A percentile compares a stretch with the other conserved stretches of the same genome.
These are phyloP conservation scores for Sebastes ruberrimus DNA, from an alignment of 2,797 vertebrate genomes.

Conservation along the genomic window DNA sequence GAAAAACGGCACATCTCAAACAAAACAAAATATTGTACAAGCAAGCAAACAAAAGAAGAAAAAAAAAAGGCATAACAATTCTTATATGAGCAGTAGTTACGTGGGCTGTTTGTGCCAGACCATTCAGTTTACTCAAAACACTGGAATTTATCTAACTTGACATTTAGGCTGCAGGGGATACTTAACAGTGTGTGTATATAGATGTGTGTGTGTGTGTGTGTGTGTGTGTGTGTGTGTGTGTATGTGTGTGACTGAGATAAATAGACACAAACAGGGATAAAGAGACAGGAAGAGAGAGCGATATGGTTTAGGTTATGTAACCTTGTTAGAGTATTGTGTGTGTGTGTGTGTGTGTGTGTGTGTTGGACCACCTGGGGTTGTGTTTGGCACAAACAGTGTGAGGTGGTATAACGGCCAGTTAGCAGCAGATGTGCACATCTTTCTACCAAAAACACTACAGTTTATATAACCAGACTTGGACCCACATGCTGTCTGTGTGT, in stretches of 20 bases:
- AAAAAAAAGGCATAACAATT: neutral
- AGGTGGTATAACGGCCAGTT: conserved; percentile 48
- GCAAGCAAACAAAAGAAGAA: neutral
- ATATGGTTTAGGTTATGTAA: conserved; percentile 42
- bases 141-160: conserved; percentile 43
- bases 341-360: conserved; percentile 10
- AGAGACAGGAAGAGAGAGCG: conserved; percentile 8
- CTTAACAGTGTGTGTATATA: neutral
- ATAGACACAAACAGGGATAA: conserved; percentile 11
- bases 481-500: conserved; percentile 19
- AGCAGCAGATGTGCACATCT: conserved; percentile 56
- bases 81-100: neutral
- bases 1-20: neutral
- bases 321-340: conserved; percentile 26
- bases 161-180: conserved; percentile 26
- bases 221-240: neutral
- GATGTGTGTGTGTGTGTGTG: neutral
- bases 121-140: conserved; percentile 42
- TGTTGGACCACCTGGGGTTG: conserved; percentile 23
- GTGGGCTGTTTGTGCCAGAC: neutral
- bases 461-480: conserved; percentile 58
- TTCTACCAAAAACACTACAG: conserved; percentile 22
- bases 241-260: neutral
- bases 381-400: conserved; percentile 40
- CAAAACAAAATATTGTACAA: neutral